Evolutionary conservation across 2,113 vertebrate species (phyloP).

Genomic region (Accipiter virgatus): DNA sequence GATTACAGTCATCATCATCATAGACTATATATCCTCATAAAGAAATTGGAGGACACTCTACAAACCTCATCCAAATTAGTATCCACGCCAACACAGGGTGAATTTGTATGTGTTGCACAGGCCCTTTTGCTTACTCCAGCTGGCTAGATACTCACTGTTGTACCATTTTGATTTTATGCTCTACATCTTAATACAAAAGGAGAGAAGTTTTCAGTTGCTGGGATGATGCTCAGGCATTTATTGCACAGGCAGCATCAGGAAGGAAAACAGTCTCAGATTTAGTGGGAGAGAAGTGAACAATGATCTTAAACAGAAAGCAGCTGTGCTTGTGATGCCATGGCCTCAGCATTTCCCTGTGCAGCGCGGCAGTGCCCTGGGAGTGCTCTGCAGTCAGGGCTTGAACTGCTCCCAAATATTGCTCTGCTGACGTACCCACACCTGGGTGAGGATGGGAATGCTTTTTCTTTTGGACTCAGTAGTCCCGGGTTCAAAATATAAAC

Average conservation of each 20-base stretch:
- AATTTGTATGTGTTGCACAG: neutral
- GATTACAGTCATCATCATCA: neutral
- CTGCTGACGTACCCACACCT: neutral
- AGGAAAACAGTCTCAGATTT: neutral
- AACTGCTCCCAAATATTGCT: neutral
- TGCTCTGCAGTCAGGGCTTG: neutral
- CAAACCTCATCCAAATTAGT: neutral
- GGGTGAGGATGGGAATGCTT: neutral
- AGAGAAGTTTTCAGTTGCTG: neutral
- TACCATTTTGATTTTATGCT: neutral
- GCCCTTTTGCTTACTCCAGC: neutral
- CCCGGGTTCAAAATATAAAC: neutral
- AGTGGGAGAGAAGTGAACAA: neutral
- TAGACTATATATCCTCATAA: neutral
- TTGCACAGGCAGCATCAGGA: neutral
- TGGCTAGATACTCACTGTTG: neutral
- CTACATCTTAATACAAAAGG: neutral
- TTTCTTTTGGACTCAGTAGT: neutral
- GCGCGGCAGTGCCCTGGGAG: rapidly evolving
- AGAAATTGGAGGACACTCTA: neutral
- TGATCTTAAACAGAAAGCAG: neutral
- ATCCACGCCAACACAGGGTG: neutral
- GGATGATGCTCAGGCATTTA: neutral
- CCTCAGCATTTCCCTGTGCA: neutral
- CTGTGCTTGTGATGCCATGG: neutral